Evolutionary conservation across 2,113 vertebrate species (phyloP).

Genomic region (Dolichallabes microphthalmus): DNA sequence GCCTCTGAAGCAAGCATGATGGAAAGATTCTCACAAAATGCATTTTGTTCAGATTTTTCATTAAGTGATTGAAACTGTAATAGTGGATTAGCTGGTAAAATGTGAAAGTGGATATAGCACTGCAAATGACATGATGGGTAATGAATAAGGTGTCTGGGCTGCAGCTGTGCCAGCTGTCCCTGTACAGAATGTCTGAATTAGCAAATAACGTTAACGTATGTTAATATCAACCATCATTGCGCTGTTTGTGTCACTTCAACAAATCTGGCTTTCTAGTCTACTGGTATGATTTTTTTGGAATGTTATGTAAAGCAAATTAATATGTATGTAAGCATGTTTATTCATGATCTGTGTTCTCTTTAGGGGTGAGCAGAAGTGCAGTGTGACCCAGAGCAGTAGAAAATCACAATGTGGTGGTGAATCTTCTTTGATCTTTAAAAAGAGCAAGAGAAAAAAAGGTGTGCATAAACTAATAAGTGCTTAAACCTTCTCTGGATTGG

Average conservation of each 20-base stretch:
- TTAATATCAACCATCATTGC: not conserved
- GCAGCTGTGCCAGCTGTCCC: not conserved
- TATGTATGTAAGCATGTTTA: not conserved
- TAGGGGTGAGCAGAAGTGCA: slow-evolving; percentile 70
- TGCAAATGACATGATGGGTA: not conserved
- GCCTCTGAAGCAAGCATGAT: not conserved
- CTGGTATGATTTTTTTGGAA: not conserved
- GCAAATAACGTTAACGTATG: not conserved
- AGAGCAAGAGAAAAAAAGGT: slow-evolving; percentile 71
- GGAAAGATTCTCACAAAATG: not conserved
- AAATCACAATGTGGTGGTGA: slow-evolving; percentile 67
- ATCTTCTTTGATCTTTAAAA: slow-evolving; percentile 69
- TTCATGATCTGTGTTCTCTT: slow-evolving; percentile 16
- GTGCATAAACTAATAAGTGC: not conserved
- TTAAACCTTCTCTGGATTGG: not conserved
- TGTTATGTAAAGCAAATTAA: not conserved
- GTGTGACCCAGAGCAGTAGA: slow-evolving; percentile 72
- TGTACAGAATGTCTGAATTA: not conserved
- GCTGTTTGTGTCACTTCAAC: not conserved
- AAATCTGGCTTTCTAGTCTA: not conserved
- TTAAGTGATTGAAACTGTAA: not conserved
- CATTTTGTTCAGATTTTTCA: not conserved
- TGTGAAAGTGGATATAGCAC: not conserved
- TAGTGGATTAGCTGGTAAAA: not conserved
- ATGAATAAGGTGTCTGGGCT: not conserved